These are phyloP conservation scores for Schizothorax lantsangensis DNA, from an alignment of 2,797 vertebrate genomes.

Conservation along the genomic window DNA sequence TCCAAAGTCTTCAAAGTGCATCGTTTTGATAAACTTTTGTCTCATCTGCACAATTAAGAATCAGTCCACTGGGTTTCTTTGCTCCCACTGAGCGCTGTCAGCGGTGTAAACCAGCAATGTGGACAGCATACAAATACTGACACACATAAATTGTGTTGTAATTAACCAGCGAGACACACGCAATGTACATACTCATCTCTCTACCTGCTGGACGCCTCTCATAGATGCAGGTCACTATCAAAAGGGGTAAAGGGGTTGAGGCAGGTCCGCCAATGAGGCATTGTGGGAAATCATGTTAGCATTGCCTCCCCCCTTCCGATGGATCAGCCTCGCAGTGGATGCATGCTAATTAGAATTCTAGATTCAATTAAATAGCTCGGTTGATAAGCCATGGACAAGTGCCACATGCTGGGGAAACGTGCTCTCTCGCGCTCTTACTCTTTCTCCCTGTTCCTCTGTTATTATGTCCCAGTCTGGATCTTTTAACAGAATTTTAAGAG, in stretches of 20 bases:
- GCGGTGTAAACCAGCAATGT: slow-evolving; percentile 47
- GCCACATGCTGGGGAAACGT: slow-evolving; percentile 58
- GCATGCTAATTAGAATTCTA: slow-evolving; percentile 62
- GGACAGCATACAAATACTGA: slow-evolving; percentile 65
- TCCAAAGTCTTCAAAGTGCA: background rate
- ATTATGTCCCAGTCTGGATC: slow-evolving; percentile 11
- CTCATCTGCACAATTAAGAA: slow-evolving; percentile 53
- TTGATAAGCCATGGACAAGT: slow-evolving; percentile 62
- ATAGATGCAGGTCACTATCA: slow-evolving; percentile 49
- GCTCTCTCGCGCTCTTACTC: slow-evolving; percentile 32
- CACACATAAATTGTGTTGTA: slow-evolving; percentile 60
- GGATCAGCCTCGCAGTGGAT: slow-evolving; percentile 40
- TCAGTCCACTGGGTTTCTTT: slow-evolving; percentile 46
- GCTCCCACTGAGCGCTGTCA: slow-evolving; percentile 42
- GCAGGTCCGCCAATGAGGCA: slow-evolving; percentile 49
- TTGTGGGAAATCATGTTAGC: slow-evolving; percentile 63
- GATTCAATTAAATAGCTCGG: slow-evolving; percentile 60
- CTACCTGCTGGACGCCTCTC: slow-evolving; percentile 41
- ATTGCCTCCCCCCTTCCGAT: slow-evolving; percentile 41
- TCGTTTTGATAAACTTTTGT: slow-evolving; percentile 43
- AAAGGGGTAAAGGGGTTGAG: slow-evolving; percentile 34
- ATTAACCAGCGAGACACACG: slow-evolving; percentile 60
- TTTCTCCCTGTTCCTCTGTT: slow-evolving; percentile 15
- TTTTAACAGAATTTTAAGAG: slow-evolving; percentile 25
- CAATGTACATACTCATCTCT: slow-evolving; percentile 55